Evolutionary conservation across 2,113 vertebrate species (phyloP).

Genomic region (Hippocampus comes): DNA sequence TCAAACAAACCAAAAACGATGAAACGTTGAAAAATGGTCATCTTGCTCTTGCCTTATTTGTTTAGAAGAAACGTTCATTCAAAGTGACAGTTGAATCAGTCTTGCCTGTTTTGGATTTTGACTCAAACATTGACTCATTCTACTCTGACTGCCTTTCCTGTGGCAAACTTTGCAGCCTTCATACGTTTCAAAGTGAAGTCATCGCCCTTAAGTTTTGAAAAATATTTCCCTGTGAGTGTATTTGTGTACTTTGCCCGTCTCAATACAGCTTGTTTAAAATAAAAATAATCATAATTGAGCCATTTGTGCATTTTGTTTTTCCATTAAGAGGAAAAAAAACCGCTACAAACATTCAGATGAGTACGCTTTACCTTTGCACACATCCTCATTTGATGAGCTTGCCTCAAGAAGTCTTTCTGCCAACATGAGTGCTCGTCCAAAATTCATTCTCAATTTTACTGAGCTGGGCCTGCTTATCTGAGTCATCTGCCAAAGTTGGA

Average conservation of each 20-base stretch:
- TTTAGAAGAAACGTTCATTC: slow-evolving; percentile 51
- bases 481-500: neutral
- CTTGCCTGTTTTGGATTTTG: slow-evolving; percentile 51
- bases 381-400: neutral
- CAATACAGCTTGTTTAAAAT: neutral
- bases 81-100: slow-evolving; percentile 63
- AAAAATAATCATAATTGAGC: neutral
- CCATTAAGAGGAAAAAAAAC: neutral
- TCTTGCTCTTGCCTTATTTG: slow-evolving; percentile 37
- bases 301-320: neutral
- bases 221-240: slow-evolving; percentile 51
- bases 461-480: neutral
- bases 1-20: slow-evolving; percentile 6
- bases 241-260: neutral
- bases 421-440: neutral
- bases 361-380: neutral
- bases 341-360: neutral
- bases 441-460: neutral
- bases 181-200: slow-evolving; percentile 64
- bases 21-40: neutral
- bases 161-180: slow-evolving; percentile 48
- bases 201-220: slow-evolving; percentile 43
- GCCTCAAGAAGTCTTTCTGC: neutral
- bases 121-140: slow-evolving; percentile 57
- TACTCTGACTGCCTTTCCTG: slow-evolving; percentile 50